Evolutionary conservation across 23 tunicate species (phyloP).

Genomic region (Ciona savignyi): DNA sequence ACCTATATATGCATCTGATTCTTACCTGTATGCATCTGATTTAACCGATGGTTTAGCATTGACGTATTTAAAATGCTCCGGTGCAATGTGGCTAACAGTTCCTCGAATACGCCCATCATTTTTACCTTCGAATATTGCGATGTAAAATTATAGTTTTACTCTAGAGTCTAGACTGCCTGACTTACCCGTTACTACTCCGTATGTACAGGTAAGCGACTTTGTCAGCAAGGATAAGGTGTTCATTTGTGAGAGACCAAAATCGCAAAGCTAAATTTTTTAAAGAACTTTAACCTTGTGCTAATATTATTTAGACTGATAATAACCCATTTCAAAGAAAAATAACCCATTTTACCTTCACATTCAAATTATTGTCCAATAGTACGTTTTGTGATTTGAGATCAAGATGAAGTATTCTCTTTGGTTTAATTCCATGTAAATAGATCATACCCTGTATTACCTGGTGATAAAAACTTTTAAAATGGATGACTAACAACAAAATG

Average conservation of each 20-base stretch:
- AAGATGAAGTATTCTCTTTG: conserved; percentile 16
- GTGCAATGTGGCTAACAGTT: conserved; percentile 44
- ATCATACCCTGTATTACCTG: conserved; percentile 3
- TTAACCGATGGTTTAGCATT: conserved; percentile 17
- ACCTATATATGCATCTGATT: conserved; percentile 26
- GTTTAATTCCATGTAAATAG: background rate
- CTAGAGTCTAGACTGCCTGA: background rate
- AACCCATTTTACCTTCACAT: conserved; percentile 22
- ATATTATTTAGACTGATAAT: background rate
- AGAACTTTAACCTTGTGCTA: background rate
- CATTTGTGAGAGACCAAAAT: conserved; percentile 27
- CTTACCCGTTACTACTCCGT: background rate
- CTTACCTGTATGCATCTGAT: conserved; percentile 47
- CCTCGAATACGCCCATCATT: conserved; percentile 10
- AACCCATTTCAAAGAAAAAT: background rate
- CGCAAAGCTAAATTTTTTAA: conserved; percentile 13
- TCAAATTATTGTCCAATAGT: conserved; percentile 1
- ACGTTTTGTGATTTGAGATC: conserved; percentile 17
- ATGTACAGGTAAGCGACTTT: background rate
- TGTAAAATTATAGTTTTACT: conserved; percentile 1
- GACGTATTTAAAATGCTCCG: conserved; percentile 21
- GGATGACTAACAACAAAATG: no score
- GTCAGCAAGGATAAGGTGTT: conserved; percentile 7
- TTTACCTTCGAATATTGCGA: background rate
- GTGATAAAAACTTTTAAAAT: no score